phyloP scores from a whole-genome alignment of 2,888 invertebrate species.

The Xylophagus ater region DNA sequence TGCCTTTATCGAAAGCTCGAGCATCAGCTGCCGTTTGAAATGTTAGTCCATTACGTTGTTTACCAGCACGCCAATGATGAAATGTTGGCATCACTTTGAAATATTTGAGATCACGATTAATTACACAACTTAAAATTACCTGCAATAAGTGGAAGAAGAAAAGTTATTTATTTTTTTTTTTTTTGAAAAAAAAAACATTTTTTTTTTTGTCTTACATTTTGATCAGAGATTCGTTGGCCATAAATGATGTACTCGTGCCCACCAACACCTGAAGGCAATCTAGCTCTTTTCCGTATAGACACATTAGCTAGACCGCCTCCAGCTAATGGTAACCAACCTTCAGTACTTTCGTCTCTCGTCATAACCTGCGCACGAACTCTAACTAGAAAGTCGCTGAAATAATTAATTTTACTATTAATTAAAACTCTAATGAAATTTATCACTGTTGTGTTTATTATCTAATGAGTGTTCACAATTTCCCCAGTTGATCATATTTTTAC shows the following conservation, averaged over 20 bases:
- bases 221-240: slow-evolving; percentile 86
- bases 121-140: slow-evolving; percentile 88
- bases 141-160: no score
- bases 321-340: slow-evolving; percentile 89
- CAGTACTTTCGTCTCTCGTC: slow-evolving; percentile 94
- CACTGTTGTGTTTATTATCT: no score
- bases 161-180: no score
- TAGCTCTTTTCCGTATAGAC: slow-evolving; percentile 69
- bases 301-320: slow-evolving; percentile 92
- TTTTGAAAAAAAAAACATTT: not conserved
- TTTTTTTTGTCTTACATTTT: slow-evolving; percentile 54
- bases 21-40: slow-evolving; percentile 95
- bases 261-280: slow-evolving; percentile 41
- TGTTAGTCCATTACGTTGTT: slow-evolving; percentile 88
- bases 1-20: slow-evolving; percentile 85
- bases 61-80: slow-evolving; percentile 95
- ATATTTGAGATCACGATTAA: slow-evolving; percentile 93
- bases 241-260: slow-evolving; percentile 86
- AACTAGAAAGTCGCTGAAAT: slow-evolving; percentile 80
- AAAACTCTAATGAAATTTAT: no score
- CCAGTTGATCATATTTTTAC: no score
- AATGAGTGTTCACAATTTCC: no score
- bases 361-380: slow-evolving; percentile 98
- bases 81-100: slow-evolving; percentile 97
- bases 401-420: no score